Conservation (phyloP, 2,888 invertebrate genomes). For the Agrochola lota region DNA sequence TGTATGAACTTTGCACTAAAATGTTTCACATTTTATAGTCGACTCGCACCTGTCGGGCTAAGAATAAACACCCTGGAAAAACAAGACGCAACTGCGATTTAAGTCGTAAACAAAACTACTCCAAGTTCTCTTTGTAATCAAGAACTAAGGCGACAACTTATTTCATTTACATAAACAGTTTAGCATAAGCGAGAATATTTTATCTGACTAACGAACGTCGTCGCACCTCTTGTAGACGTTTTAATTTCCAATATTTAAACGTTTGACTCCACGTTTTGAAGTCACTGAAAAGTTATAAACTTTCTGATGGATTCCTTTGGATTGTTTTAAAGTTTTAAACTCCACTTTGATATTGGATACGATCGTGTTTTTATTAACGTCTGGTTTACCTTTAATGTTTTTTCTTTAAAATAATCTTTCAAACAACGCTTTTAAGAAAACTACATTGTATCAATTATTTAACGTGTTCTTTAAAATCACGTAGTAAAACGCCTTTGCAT, state of each 20-base stretch:
- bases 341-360: slow-evolving; percentile 28
- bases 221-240: slow-evolving; percentile 71
- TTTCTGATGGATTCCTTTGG: slow-evolving; percentile 56
- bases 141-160: slow-evolving; percentile 85
- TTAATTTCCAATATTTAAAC: slow-evolving; percentile 68
- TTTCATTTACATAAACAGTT: slow-evolving; percentile 87
- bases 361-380: slow-evolving; percentile 16
- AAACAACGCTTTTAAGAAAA: background rate
- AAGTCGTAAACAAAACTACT: slow-evolving; percentile 84
- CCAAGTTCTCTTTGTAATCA: slow-evolving; percentile 86
- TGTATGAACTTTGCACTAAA: slow-evolving; percentile 65
- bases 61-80: slow-evolving; percentile 74
- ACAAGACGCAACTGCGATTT: slow-evolving; percentile 80
- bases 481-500: background rate
- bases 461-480: background rate
- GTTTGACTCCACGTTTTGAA: slow-evolving; percentile 53
- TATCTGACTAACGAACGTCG: slow-evolving; percentile 74
- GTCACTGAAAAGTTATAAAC: slow-evolving; percentile 53
- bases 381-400: slow-evolving; percentile 6
- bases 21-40: slow-evolving; percentile 69
- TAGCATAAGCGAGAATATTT: slow-evolving; percentile 81
- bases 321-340: slow-evolving; percentile 53
- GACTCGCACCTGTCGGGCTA: slow-evolving; percentile 73
- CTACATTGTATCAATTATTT: background rate
- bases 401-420: background rate